Percentiles rank a stretch among this genome's conserved stretches.
These are phyloP conservation scores for Gastracanthus pulcherrimus DNA, from an alignment of 2,888 invertebrate genomes.

Conservation along the genomic window DNA sequence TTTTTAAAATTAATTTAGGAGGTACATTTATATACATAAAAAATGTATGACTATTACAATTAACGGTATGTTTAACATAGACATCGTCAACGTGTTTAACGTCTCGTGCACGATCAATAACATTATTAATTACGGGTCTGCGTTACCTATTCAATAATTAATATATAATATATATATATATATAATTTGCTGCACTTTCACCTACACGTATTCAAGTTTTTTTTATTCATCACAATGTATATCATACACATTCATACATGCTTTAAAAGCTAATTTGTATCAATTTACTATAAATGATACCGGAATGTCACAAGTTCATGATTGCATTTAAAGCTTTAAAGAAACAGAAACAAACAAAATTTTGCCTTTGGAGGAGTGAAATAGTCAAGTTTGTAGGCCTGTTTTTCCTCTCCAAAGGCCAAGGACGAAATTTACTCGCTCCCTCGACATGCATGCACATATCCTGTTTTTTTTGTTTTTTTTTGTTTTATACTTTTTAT, in stretches of 20 bases:
- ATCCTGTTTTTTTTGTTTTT: constrained; percentile 16
- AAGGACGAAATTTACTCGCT: constrained; percentile 38
- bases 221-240: constrained; percentile 47
- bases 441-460: constrained; percentile 13
- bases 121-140: constrained; percentile 64
- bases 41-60: constrained; percentile 75
- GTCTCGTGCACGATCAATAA: constrained; percentile 71
- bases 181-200: constrained; percentile 47
- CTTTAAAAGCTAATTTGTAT: constrained; percentile 67
- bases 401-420: constrained; percentile 31
- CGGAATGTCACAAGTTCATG: constrained; percentile 74
- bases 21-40: constrained; percentile 78
- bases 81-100: constrained; percentile 61
- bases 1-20: constrained; percentile 76
- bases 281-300: constrained; percentile 71
- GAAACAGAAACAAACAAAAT: constrained; percentile 48
- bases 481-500: constrained; percentile 12
- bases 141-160: constrained; percentile 56
- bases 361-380: constrained; percentile 53
- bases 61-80: constrained; percentile 71
- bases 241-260: constrained; percentile 56
- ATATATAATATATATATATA: constrained; percentile 33
- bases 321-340: constrained; percentile 60
- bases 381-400: constrained; percentile 56
- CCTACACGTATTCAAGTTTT: constrained; percentile 16